A percentile compares a stretch with the other conserved stretches of the same genome.
These are phyloP conservation scores for Sinohyriopsis cumingii DNA, from an alignment of 2,888 invertebrate species.

Conservation along the genomic window DNA sequence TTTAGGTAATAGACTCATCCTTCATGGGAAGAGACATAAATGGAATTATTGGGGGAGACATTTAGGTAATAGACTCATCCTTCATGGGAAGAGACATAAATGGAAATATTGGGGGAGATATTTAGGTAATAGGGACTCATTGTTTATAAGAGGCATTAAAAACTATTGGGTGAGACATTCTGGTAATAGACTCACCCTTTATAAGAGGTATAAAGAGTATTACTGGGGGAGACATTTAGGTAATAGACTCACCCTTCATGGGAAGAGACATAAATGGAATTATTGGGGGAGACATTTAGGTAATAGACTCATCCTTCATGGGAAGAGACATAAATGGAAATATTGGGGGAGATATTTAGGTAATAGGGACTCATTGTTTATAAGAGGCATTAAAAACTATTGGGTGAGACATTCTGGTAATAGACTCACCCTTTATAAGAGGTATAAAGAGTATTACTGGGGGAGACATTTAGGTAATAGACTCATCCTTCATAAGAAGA, in stretches of 20 bases:
- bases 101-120: neutral
- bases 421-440: conserved; percentile 70
- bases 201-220: neutral
- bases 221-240: conserved; percentile 75
- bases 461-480: neutral
- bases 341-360: neutral
- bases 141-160: conserved; percentile 89
- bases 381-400: conserved; percentile 87
- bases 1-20: too few species aligned
- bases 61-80: too few species aligned
- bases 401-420: conserved; percentile 84
- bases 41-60: too few species aligned
- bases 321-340: conserved; percentile 73
- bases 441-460: neutral
- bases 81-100: neutral
- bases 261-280: neutral
- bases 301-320: conserved; percentile 79
- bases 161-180: conserved; percentile 84
- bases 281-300: neutral
- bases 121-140: conserved; percentile 69
- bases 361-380: conserved; percentile 79
- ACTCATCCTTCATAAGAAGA: conserved; percentile 82
- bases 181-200: conserved; percentile 76
- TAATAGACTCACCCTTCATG: neutral
- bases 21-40: too few species aligned